phyloP scores from a whole-genome alignment of 2,113 vertebrate species.

The Bettongia penicillata region DNA sequence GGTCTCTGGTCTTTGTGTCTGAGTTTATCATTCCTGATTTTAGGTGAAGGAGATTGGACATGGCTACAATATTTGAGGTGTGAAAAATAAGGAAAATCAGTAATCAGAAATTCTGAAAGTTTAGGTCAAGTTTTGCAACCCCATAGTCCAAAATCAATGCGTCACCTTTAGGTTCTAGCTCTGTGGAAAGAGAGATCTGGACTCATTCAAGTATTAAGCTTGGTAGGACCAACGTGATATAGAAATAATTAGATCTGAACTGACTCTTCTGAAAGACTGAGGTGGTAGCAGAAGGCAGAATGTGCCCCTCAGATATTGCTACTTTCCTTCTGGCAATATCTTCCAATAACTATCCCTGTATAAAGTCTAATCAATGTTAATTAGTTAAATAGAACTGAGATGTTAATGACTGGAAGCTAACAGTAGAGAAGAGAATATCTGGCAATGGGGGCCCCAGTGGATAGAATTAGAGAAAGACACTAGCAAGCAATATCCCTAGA shows the following conservation, averaged over 20 bases:
- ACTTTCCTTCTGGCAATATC: background rate
- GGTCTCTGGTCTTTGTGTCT: background rate
- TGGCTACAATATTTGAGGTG: background rate
- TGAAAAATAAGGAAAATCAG: background rate
- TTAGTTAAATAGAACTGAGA: background rate
- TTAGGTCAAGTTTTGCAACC: background rate
- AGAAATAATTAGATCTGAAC: background rate
- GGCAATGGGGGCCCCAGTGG: background rate
- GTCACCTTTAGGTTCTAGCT: background rate
- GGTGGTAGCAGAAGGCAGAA: background rate
- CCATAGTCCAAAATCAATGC: too few species aligned
- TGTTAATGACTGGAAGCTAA: background rate
- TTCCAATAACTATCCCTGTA: background rate
- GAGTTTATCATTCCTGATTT: background rate
- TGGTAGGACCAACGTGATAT: background rate
- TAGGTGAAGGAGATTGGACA: background rate
- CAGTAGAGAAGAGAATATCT: background rate
- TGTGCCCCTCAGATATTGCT: background rate
- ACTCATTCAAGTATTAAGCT: background rate
- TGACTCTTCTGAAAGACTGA: background rate
- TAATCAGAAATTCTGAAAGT: background rate
- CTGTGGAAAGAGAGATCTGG: background rate
- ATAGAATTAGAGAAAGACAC: background rate
- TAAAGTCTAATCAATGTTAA: background rate
- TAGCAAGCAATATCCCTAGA: background rate